phyloP scores from a whole-genome alignment of 2,888 invertebrate genomes.

The Tanytarsus gracilentus region DNA sequence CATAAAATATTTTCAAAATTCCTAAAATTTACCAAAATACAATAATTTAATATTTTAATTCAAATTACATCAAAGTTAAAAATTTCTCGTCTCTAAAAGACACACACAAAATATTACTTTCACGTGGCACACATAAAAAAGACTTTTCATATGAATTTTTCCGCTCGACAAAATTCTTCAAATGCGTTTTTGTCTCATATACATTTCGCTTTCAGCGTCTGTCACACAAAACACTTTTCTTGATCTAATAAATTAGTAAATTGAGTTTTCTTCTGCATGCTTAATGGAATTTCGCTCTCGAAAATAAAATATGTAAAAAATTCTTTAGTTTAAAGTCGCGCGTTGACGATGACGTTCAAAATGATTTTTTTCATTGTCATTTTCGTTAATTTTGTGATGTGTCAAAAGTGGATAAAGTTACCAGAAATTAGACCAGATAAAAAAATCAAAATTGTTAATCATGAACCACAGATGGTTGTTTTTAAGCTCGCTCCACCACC shows the following conservation, averaged over 20 bases:
- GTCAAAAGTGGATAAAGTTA: neutral
- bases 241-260: constrained; percentile 27
- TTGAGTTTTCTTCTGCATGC: constrained; percentile 16
- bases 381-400: neutral
- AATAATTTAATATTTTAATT: too few relatives aligned
- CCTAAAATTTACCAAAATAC: too few relatives aligned
- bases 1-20: too few relatives aligned
- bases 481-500: neutral
- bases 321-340: neutral
- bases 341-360: neutral
- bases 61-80: too few relatives aligned
- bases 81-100: too few relatives aligned
- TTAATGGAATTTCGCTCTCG: neutral
- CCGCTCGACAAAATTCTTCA: too few relatives aligned
- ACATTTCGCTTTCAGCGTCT: neutral
- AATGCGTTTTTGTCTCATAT: neutral
- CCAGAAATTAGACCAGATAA: neutral
- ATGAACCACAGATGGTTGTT: neutral
- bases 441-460: too few relatives aligned
- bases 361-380: neutral
- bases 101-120: neutral
- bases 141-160: too few relatives aligned
- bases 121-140: neutral
- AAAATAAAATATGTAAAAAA: too few relatives aligned
- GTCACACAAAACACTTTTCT: constrained; percentile 19